phyloP scores from a whole-genome alignment of 2,888 invertebrate genomes.

The Lasioglossum morio region DNA sequence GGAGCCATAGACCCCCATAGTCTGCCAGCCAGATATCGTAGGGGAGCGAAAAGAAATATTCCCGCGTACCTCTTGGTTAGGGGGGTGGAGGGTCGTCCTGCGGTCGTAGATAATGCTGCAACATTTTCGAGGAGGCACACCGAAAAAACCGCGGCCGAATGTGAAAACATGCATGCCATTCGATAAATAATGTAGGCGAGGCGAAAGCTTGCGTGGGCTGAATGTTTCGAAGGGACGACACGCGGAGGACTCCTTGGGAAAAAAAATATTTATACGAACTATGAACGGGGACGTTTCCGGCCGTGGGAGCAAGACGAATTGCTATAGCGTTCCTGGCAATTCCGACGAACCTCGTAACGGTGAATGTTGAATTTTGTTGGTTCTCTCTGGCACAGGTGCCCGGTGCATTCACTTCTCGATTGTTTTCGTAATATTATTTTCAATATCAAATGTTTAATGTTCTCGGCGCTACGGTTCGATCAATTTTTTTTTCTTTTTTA shows the following conservation, averaged over 20 bases:
- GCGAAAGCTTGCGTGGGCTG: not conserved
- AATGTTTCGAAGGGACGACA: not conserved
- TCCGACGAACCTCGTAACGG: not conserved
- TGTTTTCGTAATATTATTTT: too few relatives aligned
- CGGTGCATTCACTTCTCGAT: too few relatives aligned
- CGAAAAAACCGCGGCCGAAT: conserved; percentile 52
- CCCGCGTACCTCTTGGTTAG: conserved; percentile 24
- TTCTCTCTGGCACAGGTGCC: not conserved
- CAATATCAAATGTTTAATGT: too few relatives aligned
- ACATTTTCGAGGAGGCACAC: conserved; percentile 32
- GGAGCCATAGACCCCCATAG: not conserved
- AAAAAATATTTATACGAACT: conserved; percentile 4
- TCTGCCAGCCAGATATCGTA: conserved; percentile 8
- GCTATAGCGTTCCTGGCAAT: not conserved
- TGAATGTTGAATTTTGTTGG: not conserved
- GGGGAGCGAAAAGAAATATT: not conserved
- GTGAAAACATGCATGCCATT: conserved; percentile 71
- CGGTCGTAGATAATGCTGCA: conserved; percentile 53
- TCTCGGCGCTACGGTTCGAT: too few relatives aligned
- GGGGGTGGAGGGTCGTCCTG: conserved; percentile 4
- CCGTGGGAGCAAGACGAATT: not conserved
- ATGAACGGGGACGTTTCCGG: not conserved
- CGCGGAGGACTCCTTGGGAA: conserved; percentile 1
- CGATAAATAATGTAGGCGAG: conserved; percentile 48
- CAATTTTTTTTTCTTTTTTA: too few relatives aligned